Conservation (phyloP, 2,888 invertebrate species). For the Trachelus tabidus region DNA sequence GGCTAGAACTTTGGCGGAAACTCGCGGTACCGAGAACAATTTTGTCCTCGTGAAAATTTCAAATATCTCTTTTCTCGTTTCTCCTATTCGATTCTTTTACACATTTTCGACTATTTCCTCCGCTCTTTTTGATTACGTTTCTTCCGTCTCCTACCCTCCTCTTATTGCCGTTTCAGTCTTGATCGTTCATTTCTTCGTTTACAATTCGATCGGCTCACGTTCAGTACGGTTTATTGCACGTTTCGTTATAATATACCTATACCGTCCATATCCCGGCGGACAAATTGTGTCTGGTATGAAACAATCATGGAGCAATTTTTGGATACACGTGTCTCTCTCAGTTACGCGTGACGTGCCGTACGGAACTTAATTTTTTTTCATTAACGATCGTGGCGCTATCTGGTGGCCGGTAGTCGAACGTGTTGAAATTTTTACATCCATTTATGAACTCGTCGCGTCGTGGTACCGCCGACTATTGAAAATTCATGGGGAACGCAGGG, state of each 20-base stretch:
- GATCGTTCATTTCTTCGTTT: background rate
- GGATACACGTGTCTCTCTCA: background rate
- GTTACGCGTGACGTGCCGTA: no score
- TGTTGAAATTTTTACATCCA: background rate
- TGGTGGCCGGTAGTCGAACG: background rate
- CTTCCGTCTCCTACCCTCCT: background rate
- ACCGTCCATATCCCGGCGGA: background rate
- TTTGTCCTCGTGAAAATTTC: background rate
- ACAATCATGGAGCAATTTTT: background rate
- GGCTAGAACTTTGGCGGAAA: background rate
- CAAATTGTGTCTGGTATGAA: background rate
- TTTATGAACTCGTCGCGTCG: background rate
- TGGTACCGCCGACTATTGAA: background rate
- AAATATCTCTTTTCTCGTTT: background rate
- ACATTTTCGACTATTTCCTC: background rate
- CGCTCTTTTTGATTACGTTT: background rate
- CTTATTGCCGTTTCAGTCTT: background rate
- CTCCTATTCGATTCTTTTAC: background rate
- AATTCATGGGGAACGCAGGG: background rate
- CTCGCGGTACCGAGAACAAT: background rate
- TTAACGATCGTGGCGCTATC: background rate
- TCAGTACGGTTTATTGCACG: background rate
- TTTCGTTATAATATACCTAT: background rate
- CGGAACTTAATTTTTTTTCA: background rate
- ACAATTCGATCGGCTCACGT: background rate